phyloP scores from a whole-genome alignment of 2,113 vertebrate species.

The Osmerus mordax region DNA sequence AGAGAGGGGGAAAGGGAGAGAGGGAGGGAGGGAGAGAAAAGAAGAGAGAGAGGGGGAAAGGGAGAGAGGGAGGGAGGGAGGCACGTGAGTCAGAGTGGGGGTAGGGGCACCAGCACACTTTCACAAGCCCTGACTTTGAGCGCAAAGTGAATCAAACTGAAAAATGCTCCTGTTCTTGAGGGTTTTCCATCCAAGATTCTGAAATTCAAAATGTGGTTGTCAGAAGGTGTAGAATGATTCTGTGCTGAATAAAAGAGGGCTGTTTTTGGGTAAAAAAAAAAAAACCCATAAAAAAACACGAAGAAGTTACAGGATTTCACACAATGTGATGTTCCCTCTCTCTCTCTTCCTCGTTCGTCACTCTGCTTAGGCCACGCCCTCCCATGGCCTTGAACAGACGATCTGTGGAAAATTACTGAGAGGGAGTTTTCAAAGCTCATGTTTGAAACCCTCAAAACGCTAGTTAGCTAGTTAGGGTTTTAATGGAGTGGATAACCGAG shows the following conservation, averaged over 20 bases:
- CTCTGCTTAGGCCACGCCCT: conserved; percentile 52
- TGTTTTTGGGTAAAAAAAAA: neutral
- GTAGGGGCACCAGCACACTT: conserved; percentile 44
- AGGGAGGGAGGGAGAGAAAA: conserved; percentile 63
- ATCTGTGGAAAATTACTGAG: conserved; percentile 73
- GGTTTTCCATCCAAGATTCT: too few species aligned
- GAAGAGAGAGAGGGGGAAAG: conserved; percentile 64
- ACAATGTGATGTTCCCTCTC: conserved; percentile 36
- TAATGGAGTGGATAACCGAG: too few species aligned
- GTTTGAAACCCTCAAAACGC: conserved; percentile 55
- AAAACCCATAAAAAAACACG: neutral
- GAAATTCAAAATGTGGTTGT: too few species aligned
- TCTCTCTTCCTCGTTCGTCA: neutral
- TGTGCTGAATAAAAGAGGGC: too few species aligned
- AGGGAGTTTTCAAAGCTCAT: conserved; percentile 53
- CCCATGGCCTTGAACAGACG: conserved; percentile 35
- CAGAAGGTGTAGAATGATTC: too few species aligned
- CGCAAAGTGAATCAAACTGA: neutral
- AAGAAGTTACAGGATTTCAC: too few species aligned
- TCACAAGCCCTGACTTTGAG: conserved; percentile 54
- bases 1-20: conserved; percentile 46
- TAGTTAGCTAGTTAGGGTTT: too few species aligned
- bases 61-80: conserved; percentile 29
- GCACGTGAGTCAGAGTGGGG: conserved; percentile 62
- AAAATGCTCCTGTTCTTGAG: too few species aligned